Percentiles rank a stretch among this genome's conserved stretches.
phyloP scores from a whole-genome alignment of 2,113 vertebrate genomes.

The Seriola dumerili region DNA sequence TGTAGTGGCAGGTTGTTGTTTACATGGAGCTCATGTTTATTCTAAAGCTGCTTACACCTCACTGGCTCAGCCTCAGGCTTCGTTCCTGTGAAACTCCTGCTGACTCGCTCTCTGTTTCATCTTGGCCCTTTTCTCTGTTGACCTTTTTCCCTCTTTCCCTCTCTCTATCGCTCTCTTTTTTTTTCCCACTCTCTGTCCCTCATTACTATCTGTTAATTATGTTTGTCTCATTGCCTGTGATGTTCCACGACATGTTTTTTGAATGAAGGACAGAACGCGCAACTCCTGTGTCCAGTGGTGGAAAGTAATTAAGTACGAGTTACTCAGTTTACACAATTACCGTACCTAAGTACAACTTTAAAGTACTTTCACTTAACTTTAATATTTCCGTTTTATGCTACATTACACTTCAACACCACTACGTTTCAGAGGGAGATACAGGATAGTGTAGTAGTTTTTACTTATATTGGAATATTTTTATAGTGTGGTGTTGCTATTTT shows the following conservation, averaged over 20 bases:
- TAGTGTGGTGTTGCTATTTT: background rate
- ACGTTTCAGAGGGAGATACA: background rate
- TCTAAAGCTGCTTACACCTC: constrained; percentile 75
- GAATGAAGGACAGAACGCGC: background rate
- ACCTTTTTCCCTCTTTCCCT: constrained; percentile 14
- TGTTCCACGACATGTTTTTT: constrained; percentile 20
- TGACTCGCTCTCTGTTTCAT: constrained; percentile 62
- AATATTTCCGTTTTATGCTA: background rate
- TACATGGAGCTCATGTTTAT: constrained; percentile 83
- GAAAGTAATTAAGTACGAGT: background rate
- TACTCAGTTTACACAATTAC: background rate
- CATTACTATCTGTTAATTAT: constrained; percentile 26
- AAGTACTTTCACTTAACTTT: background rate
- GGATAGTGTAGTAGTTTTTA: background rate
- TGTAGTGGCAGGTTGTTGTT: constrained; percentile 80
- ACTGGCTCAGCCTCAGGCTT: constrained; percentile 72
- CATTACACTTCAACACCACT: no score
- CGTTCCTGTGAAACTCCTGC: constrained; percentile 68
- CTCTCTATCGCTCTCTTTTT: background rate
- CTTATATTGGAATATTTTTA: background rate
- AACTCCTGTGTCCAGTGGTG: background rate
- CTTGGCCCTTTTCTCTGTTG: constrained; percentile 51
- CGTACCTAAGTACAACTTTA: background rate
- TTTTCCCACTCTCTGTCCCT: constrained; percentile 11
- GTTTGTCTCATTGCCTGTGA: constrained; percentile 26